These are phyloP conservation scores for Tretioscincus oriximinensis DNA, from an alignment of 2,113 vertebrate species.

Conservation along the genomic window DNA sequence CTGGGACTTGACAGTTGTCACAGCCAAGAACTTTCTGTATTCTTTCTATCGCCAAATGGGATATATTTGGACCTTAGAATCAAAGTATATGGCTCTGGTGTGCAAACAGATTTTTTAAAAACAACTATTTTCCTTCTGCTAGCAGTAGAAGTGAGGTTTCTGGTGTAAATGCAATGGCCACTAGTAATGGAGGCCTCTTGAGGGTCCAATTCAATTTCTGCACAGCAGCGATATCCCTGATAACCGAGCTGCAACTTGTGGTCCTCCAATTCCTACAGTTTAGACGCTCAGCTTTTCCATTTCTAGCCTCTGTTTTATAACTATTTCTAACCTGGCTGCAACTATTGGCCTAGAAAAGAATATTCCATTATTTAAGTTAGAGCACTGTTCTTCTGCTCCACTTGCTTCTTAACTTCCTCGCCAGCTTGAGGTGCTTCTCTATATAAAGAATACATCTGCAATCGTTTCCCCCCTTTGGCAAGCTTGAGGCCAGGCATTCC, in stretches of 20 bases:
- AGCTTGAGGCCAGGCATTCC: neutral
- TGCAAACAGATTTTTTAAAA: neutral
- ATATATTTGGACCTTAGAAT: neutral
- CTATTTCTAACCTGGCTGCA: slow-evolving; percentile 18
- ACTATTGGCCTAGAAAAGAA: neutral
- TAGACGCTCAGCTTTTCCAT: neutral
- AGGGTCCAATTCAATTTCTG: neutral
- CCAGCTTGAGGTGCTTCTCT: neutral
- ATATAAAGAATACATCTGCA: neutral
- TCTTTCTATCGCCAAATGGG: neutral
- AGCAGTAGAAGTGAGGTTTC: neutral
- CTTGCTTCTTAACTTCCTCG: too few species aligned
- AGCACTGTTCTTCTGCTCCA: neutral
- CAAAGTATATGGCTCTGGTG: too few species aligned
- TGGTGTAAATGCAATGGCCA: too few species aligned
- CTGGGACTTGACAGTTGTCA: neutral
- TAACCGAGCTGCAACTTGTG: neutral
- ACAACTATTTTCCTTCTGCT: neutral
- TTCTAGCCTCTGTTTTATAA: neutral
- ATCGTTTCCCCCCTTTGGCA: neutral
- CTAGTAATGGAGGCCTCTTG: neutral
- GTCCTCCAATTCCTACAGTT: neutral
- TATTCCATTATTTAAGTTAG: neutral
- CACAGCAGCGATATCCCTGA: neutral
- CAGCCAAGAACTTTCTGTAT: neutral